Conservation (phyloP, 1,140 invertebrate genomes). For the Zaprionus inermis region DNA sequence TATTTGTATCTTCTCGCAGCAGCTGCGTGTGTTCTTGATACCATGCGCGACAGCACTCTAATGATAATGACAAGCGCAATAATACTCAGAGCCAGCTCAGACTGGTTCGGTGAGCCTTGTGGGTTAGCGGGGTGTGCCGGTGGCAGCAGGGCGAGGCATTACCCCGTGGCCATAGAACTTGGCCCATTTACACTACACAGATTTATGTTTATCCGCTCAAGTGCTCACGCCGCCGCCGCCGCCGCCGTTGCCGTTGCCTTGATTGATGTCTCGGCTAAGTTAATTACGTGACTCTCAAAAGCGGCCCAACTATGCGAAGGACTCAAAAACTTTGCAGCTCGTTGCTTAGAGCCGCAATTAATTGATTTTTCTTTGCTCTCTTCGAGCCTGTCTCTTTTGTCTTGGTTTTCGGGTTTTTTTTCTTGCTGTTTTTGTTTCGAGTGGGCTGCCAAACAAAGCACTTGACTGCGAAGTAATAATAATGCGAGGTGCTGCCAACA, state of each 20-base stretch:
- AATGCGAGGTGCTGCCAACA: constrained; percentile 71
- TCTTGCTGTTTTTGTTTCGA: constrained; percentile 34
- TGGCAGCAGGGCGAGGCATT: constrained; percentile 13
- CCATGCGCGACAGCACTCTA: constrained; percentile 55
- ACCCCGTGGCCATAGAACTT: constrained; percentile 53
- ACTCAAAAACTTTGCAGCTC: constrained; percentile 61
- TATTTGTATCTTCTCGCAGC: constrained; percentile 29
- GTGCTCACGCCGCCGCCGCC: constrained; percentile 32
- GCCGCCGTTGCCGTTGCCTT: constrained; percentile 34
- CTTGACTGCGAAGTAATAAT: constrained; percentile 66
- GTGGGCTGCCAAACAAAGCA: constrained; percentile 65
- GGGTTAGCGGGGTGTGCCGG: neutral
- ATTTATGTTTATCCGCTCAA: constrained; percentile 77
- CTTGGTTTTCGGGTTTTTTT: constrained; percentile 60
- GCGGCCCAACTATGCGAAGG: constrained; percentile 40
- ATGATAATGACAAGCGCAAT: constrained; percentile 81
- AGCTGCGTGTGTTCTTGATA: constrained; percentile 38
- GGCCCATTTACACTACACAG: constrained; percentile 72
- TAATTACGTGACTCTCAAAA: constrained; percentile 80
- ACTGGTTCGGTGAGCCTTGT: neutral
- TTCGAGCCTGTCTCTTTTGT: too few relatives aligned
- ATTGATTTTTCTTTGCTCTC: constrained; percentile 65
- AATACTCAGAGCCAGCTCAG: constrained; percentile 62
- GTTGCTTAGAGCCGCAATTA: constrained; percentile 64
- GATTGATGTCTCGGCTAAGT: constrained; percentile 76